Evolutionary conservation across 2,888 invertebrate genomes (phyloP), one percentile per base, ranked within the genome.

Genomic region (Ceramica pisi): DNA sequence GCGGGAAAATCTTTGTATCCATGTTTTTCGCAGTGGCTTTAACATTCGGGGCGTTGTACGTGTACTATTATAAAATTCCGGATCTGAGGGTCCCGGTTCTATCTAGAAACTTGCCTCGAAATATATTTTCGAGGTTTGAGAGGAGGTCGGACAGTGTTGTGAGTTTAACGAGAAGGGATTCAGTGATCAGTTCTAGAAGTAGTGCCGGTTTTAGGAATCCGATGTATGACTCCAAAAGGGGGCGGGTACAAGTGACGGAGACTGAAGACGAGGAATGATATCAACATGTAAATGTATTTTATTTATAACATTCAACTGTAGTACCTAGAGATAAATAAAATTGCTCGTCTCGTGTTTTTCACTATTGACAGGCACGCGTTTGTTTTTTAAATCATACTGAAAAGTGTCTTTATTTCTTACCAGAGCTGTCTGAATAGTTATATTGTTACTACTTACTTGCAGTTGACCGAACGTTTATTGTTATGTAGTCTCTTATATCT

Each of bases 191-290:
- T 51, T 83, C 81, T 7, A 87, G 90, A 46, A 92, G 92, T 3
- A 91, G 91, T 0, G 91, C 93, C 0, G 93, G 94, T 0, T 95
- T 95, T 71, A 93, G 94, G 35, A 95, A 95, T 85, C 95, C 95
- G 0, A 75, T 95, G 81, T 95, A 95, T 80, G 90, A 94, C 71
- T 95, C 95, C 0, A 94, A 89, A 87, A 92, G 94, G 84, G 93
- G 91, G 75, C 90, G 93, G 76, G 93, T 93, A 16, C 82, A 89
- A 31, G 91, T 94, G 0, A 86, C 88, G 1, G 93, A 94, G 62
- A 84, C 91, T 31, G 85, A 86, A 9, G 82, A 79, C 16, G 93
- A 93, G 76, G 75, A 67, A 38, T 78, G 48, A 77, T 38, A 38
- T 14, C 14, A 12, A 41, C 2, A 14, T 16, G 14, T 2, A 19